Evolutionary conservation across 2,797 vertebrate genomes (phyloP).

Genomic region (Notoglanidium macrostoma): DNA sequence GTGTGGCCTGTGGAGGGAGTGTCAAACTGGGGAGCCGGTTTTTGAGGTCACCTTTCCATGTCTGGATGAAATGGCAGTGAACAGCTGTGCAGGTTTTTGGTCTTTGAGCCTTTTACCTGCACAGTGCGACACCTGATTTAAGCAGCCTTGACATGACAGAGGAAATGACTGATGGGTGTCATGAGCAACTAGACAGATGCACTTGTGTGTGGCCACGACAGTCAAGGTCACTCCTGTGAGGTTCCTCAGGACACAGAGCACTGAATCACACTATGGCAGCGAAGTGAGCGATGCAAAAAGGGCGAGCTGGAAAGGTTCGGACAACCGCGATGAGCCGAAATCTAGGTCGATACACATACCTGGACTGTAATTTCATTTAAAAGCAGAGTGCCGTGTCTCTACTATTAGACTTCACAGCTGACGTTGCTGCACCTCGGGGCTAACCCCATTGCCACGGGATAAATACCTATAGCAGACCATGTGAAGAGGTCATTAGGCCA

Average conservation of each 20-base stretch:
- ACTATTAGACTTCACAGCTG: neutral
- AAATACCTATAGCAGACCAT: neutral
- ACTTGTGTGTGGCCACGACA: slow-evolving; percentile 9
- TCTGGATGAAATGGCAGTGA: neutral
- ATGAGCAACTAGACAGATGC: slow-evolving; percentile 26
- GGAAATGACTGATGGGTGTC: slow-evolving; percentile 31
- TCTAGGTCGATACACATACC: neutral
- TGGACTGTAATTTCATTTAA: neutral
- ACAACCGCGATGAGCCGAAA: neutral
- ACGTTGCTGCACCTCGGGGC: neutral
- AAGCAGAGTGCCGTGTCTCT: neutral
- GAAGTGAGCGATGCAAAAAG: neutral
- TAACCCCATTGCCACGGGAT: too few relatives aligned
- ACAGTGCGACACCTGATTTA: slow-evolving; percentile 1
- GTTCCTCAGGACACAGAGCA: neutral
- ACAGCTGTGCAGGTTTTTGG: neutral
- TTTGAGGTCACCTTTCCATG: neutral
- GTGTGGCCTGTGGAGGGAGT: neutral
- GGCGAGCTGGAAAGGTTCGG: neutral
- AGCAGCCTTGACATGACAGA: slow-evolving; percentile 21
- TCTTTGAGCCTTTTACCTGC: neutral
- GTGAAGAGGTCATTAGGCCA: neutral
- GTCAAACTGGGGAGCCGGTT: too few relatives aligned
- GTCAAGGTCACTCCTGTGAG: slow-evolving; percentile 26
- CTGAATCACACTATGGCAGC: neutral